phyloP scores from a whole-genome alignment of 2,797 vertebrate genomes.

The Pantherophis alleghaniensis region DNA sequence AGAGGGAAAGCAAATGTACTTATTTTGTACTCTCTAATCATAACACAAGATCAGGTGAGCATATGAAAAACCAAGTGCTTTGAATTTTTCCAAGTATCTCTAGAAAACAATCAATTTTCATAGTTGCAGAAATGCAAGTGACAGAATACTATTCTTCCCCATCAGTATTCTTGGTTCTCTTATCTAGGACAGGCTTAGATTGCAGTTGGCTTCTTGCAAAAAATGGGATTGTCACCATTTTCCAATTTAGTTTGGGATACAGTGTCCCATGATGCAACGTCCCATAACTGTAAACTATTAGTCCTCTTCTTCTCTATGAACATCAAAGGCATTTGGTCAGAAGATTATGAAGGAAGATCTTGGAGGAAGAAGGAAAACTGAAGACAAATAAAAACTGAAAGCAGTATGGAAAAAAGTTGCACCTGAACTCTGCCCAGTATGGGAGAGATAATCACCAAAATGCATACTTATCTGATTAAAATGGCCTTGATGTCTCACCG shows the following conservation, averaged over 20 bases:
- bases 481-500: neutral
- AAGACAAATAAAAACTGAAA: neutral
- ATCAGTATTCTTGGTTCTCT: neutral
- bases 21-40: slow-evolving; percentile 57
- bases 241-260: neutral
- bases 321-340: rapidly evolving
- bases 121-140: slow-evolving; percentile 30
- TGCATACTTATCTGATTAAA: neutral
- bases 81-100: slow-evolving; percentile 29
- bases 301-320: slow-evolving; percentile 5
- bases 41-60: slow-evolving; percentile 58
- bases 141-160: neutral
- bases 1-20: slow-evolving; percentile 53
- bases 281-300: neutral
- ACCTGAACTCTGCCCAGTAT: neutral
- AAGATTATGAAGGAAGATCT: neutral
- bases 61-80: slow-evolving; percentile 36
- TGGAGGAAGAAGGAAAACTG: neutral
- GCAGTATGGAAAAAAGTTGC: neutral
- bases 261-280: neutral
- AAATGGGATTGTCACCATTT: slow-evolving; percentile 12
- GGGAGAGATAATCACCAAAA: neutral
- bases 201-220: slow-evolving; percentile 17
- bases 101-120: neutral
- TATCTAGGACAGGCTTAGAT: slow-evolving; percentile 34